Base-by-base conservation (phyloP, 2,797 vertebrate genomes). In the Sebastes itinus region DNA sequence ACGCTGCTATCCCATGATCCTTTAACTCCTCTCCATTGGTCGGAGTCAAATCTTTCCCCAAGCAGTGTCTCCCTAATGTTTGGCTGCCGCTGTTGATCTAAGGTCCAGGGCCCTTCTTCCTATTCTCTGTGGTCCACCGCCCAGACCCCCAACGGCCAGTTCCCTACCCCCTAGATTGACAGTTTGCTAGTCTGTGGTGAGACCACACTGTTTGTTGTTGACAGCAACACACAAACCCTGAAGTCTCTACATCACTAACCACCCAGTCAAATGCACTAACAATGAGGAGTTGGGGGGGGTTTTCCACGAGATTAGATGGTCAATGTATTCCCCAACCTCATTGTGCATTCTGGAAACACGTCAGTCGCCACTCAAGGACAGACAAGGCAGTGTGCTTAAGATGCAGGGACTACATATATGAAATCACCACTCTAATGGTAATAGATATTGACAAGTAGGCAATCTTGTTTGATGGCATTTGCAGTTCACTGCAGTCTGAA, bases 1-100 rank as follows among this genome's bases (percentile, higher is more conserved):
- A 81, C 32, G 23, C 74, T 89, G 85, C 87, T 86, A 86, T 83
- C 81, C 88, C 91, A 81, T 92, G 87, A 92, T 89, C 88, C 87
- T 90, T 89, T 92, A 85, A 90, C 84, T 86, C 77, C 76, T 73
- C 69, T 87, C 88, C 83, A 72, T 83, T 87, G 91, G 87, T 82
- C 60, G 20, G 78, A 89, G 90, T 92, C 85, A 89, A 92, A 88
- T 86, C 71, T 88, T 88, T 90, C 86, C 87, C 76, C 56, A 67
- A 88, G 83, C 85, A 77, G 61, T 80, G 65, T 68, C 76, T 78
- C 77, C 72, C 66, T 63, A 85, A 87, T 88, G 80, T 92, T 73
- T 12, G n/a, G 70, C 70, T 83, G 46, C 80, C 75, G 22, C 6
- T 87, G 79, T 75, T 78, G 69, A 88, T 89, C 78, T 68, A 62